phyloP scores from a whole-genome alignment of 2,888 invertebrate species.

The Heliconius cydno region DNA sequence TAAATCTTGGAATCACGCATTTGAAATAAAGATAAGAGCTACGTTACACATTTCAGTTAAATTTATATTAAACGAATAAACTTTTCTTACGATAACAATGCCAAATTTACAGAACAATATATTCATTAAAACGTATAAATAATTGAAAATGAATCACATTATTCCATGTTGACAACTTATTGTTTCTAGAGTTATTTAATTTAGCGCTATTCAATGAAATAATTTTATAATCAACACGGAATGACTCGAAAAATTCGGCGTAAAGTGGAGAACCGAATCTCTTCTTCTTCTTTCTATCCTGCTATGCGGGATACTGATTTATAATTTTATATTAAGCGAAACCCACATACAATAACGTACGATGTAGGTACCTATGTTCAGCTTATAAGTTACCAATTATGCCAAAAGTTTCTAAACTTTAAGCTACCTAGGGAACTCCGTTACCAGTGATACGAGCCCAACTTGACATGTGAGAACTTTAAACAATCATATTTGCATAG shows the following conservation, averaged over 20 bases:
- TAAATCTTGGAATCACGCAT: too few relatives aligned
- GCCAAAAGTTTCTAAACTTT: conserved; percentile 30
- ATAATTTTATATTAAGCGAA: conserved; percentile 7
- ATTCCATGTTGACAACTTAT: not conserved
- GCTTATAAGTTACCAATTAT: conserved; percentile 30
- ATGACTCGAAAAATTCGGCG: too few relatives aligned
- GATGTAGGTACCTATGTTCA: not conserved
- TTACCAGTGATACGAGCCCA: conserved; percentile 16
- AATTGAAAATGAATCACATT: not conserved
- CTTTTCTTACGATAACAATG: not conserved
- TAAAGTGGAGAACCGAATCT: too few relatives aligned
- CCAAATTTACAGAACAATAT: conserved; percentile 9
- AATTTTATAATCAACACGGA: too few relatives aligned
- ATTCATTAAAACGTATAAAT: conserved; percentile 13
- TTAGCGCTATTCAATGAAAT: not conserved
- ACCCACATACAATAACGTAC: not conserved
- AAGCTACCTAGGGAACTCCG: conserved; percentile 10
- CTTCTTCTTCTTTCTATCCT: too few relatives aligned
- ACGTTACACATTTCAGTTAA: too few relatives aligned
- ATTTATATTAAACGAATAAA: not conserved
- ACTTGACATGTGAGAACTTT: conserved; percentile 33
- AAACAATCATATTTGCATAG: conserved; percentile 27
- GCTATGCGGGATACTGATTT: too few relatives aligned
- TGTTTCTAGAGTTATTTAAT: conserved; percentile 6
- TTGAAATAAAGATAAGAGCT: too few relatives aligned